Evolutionary conservation across 2,888 invertebrate genomes (phyloP).

Genomic region (Caenorhabditis zanzibari): DNA sequence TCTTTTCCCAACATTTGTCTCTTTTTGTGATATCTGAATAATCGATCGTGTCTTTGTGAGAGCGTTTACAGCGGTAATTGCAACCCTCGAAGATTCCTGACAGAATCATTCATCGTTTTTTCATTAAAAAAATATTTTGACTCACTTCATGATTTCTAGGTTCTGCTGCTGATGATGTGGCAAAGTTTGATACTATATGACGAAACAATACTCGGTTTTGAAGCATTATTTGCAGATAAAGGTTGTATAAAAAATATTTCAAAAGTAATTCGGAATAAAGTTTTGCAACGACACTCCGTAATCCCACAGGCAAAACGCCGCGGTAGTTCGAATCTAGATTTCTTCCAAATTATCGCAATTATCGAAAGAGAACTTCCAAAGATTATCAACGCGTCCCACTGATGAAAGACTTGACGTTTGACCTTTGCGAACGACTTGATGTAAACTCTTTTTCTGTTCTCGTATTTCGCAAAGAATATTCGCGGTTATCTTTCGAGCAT

Average conservation of each 20-base stretch:
- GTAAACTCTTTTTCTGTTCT: too few relatives aligned
- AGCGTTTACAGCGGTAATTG: slow-evolving; percentile 72
- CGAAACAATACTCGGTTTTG: slow-evolving; percentile 37
- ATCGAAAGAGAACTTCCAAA: too few relatives aligned
- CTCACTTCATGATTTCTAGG: slow-evolving; percentile 10
- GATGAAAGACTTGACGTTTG: too few relatives aligned
- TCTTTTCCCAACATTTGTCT: slow-evolving; percentile 16
- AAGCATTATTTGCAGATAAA: too few relatives aligned
- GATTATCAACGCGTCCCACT: neutral
- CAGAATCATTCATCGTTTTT: neutral
- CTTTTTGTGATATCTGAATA: slow-evolving; percentile 62
- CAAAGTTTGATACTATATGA: slow-evolving; percentile 16
- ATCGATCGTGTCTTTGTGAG: slow-evolving; percentile 71
- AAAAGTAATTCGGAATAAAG: neutral
- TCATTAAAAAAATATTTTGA: too few relatives aligned
- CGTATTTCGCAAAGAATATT: slow-evolving; percentile 22
- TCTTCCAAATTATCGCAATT: neutral
- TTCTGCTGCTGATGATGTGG: slow-evolving; percentile 27
- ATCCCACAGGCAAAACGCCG: slow-evolving; percentile 3
- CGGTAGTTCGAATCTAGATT: slow-evolving; percentile 13
- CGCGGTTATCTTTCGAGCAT: slow-evolving; percentile 44
- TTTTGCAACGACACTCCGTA: slow-evolving; percentile 37
- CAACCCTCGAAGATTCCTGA: slow-evolving; percentile 29
- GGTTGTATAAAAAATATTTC: neutral
- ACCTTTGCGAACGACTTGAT: too few relatives aligned